Evolutionary conservation across 2,888 invertebrate genomes (phyloP).

Genomic region (Noctua janthe): DNA sequence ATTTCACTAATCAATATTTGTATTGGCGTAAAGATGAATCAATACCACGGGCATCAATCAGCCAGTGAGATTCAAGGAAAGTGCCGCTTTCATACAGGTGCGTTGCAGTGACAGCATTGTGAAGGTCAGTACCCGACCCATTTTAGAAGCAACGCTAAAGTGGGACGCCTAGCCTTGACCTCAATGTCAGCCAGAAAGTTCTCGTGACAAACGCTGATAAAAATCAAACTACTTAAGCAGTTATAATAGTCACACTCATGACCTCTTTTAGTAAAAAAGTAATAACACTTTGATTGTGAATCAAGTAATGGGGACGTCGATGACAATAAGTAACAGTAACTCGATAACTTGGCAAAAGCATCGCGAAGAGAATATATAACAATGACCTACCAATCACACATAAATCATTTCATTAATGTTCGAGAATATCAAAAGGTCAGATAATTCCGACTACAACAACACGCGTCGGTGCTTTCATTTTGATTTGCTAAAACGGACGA

Average conservation of each 20-base stretch:
- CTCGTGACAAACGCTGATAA: conserved; percentile 56
- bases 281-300: not conserved
- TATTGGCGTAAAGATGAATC: conserved; percentile 25
- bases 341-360: conserved; percentile 23
- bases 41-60: conserved; percentile 1
- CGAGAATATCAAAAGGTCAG: conserved; percentile 54
- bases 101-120: conserved; percentile 27
- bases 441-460: conserved; percentile 36
- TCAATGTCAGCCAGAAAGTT: conserved; percentile 48
- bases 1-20: conserved; percentile 14
- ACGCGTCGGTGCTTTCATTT: conserved; percentile 43
- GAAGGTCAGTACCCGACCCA: conserved; percentile 73
- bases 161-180: conserved; percentile 73
- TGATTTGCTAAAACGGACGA: conserved; percentile 50
- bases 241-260: not conserved
- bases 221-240: conserved; percentile 41
- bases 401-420: conserved; percentile 38
- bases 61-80: conserved; percentile 31
- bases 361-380: conserved; percentile 5
- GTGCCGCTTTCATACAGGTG: conserved; percentile 41
- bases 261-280: conserved; percentile 26
- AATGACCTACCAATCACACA: conserved; percentile 27
- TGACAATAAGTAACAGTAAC: conserved; percentile 20
- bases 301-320: conserved; percentile 12
- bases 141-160: conserved; percentile 71